Evolutionary conservation across 2,888 invertebrate species (phyloP), one percentile per base, ranked within the genome.

Genomic region (Eupsilia transversa): DNA sequence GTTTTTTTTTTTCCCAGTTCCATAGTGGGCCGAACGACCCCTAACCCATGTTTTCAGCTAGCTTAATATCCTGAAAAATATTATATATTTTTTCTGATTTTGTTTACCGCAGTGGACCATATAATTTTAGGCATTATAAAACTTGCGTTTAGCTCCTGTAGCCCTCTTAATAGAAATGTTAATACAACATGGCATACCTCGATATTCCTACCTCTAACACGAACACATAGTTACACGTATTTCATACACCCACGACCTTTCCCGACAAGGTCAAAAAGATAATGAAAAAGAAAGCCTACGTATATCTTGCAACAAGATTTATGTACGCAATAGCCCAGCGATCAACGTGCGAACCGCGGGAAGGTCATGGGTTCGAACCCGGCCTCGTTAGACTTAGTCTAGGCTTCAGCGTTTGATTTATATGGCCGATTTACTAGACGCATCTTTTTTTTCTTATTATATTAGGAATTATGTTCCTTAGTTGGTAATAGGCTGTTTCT

Each of bases 231-330:
- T 41, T 59, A 49, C 23, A 14, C 54, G 17, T 77, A 35, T 64
- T 49, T 73, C 69, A 83, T 60, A 73, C 27, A 54, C 9, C 5
- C 4, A 23, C 66, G 52, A 74, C 81, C 84, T 81, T 35, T 38
- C 41, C 52, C 30, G 63, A 30, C 46, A 57, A 79, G 74, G 80
- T 65, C 59, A 83, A 68, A 61, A 54, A 73, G 52, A 71, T 79
- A 79, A 80, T 80, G 80, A 83, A 80, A 80, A 79, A 71, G 67
- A 81, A 80, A 81, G 74, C 74, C 67, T 79, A 70, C 57, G 57
- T 46, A 70, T 79, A 69, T 72, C 82, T 77, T 64, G 56, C 46
- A 56, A 65, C 60, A 79, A 81, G 81, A 81, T 81, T 81, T 81
- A 81, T 81, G 84, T 64, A 6, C 59, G 80, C 80, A 83, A 80